Evolutionary conservation across 2,888 invertebrate species (phyloP).

Genomic region (Arenicola marina): DNA sequence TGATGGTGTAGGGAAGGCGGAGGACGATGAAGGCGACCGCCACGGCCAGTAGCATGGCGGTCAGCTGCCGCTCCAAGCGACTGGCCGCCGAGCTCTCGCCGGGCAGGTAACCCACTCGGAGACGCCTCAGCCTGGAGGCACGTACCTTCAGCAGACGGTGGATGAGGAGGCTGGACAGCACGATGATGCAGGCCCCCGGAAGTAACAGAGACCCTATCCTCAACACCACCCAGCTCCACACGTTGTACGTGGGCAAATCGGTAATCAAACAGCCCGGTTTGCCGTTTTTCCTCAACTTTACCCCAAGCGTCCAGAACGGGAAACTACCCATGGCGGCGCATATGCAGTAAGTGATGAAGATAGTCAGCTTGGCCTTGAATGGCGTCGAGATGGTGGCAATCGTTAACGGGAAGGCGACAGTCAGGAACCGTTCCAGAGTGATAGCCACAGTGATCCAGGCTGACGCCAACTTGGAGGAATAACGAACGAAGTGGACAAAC

Average conservation of each 20-base stretch:
- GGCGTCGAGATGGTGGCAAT: slow-evolving; percentile 32
- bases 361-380: slow-evolving; percentile 30
- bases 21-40: slow-evolving; percentile 20
- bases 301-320: slow-evolving; percentile 18
- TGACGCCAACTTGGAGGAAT: slow-evolving; percentile 24
- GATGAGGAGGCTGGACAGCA: slow-evolving; percentile 15
- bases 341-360: slow-evolving; percentile 32
- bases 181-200: slow-evolving; percentile 15
- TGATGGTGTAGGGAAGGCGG: slow-evolving; percentile 18
- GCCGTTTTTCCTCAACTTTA: not conserved
- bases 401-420: slow-evolving; percentile 36
- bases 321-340: slow-evolving; percentile 36
- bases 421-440: slow-evolving; percentile 39
- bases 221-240: slow-evolving; percentile 11
- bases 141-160: not conserved
- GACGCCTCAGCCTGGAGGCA: not conserved
- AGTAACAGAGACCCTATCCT: slow-evolving; percentile 14
- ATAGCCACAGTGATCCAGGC: slow-evolving; percentile 43
- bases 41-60: slow-evolving; percentile 17
- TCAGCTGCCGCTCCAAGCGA: slow-evolving; percentile 13
- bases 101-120: not conserved
- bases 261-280: not conserved
- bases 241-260: not conserved
- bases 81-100: not conserved
- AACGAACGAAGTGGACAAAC: slow-evolving; percentile 14